Conservation (phyloP, 2,113 vertebrate species). For the Solenodon paradoxus region DNA sequence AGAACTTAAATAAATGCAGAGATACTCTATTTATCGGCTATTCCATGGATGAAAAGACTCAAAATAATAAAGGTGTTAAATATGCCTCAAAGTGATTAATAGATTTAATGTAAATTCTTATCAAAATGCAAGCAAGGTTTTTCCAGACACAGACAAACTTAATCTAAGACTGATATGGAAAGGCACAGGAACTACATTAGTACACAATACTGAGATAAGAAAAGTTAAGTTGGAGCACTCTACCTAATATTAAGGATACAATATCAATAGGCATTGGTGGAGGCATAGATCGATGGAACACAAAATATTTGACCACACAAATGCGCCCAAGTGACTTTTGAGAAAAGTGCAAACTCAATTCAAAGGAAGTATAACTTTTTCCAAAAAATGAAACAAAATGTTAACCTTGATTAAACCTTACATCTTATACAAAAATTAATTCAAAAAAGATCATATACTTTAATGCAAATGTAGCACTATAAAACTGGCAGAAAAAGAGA, state of each 20-base stretch:
- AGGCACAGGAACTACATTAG: neutral
- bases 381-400: neutral
- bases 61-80: neutral
- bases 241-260: neutral
- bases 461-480: neutral
- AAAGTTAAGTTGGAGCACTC: neutral
- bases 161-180: neutral
- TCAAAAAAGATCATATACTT: neutral
- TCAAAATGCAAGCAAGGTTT: neutral
- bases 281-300: neutral
- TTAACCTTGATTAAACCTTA: neutral
- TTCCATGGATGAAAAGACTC: neutral
- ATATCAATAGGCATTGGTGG: neutral
- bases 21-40: neutral
- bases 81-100: neutral
- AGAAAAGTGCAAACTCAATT: neutral
- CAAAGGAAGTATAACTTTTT: neutral
- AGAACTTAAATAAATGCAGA: neutral
- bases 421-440: neutral
- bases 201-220: neutral
- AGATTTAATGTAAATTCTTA: neutral
- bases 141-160: neutral
- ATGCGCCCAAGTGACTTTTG: neutral
- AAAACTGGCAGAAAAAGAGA: neutral
- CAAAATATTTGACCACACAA: neutral